Evolutionary conservation across 2,113 vertebrate species (phyloP), one percentile per base, ranked within the genome.

Genomic region (Parus major): DNA sequence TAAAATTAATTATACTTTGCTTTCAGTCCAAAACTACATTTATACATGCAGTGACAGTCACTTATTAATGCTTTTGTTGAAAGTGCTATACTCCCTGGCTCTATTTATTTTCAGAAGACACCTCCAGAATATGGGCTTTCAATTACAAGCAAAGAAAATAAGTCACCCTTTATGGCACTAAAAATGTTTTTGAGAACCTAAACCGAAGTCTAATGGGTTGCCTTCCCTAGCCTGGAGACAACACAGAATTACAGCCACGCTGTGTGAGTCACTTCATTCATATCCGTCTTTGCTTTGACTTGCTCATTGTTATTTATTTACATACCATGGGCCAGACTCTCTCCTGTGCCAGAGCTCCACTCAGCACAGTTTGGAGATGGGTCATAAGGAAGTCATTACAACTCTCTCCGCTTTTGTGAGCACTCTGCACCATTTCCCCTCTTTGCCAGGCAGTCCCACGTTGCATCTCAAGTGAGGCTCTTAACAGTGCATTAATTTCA

Each of bases 341-440:
- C 61, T 83, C n/a, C 44, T 86, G 79, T 93, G 94, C 94, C 90
- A 96, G 91, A 86, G 60, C 60, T 84, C 60, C 27, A 41, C 65
- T 88, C 93, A 66, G 85, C 1, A 1, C 59, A 63, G 52, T 65
- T 63, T 80, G 69, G 68, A 66, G 86, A 69, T 81, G 79, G 88
- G n/a, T 92, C 88, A 86, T 93, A 78, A 92, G 93, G 92, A 95
- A 97, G 56, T 92, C 59, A 88, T 96, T 90, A 96, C n/a, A 82
- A 15, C 52, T 83, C 64, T 78, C 64, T 78, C 9, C 4, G 1
- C 44, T 83, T 96, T 24, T 8, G 10, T 47, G 76, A 94, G 33
- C 0, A 0, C 64, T 68, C 79, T 5, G 2, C 36, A 33, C 1
- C 5, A 14, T 49, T 90, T 88, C 60, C 36, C 41, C 44, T 76